phyloP scores from a whole-genome alignment of 2,888 invertebrate species.

The Lithophane ornitopus region DNA sequence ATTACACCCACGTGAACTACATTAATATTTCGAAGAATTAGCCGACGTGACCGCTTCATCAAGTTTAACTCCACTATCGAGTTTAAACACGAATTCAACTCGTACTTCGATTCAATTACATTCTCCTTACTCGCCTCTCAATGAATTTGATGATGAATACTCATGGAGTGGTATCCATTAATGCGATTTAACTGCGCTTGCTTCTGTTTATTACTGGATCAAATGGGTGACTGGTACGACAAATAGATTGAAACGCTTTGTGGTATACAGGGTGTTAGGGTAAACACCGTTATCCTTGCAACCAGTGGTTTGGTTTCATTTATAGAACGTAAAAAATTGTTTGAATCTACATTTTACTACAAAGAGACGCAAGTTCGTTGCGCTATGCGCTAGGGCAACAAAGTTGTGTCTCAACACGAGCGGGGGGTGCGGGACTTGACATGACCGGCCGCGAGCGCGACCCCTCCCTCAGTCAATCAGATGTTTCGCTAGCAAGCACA shows the following conservation, averaged over 20 bases:
- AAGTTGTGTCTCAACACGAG: too few relatives aligned
- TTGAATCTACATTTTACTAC: too few relatives aligned
- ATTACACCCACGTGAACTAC: conserved; percentile 81
- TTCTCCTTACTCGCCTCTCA: conserved; percentile 26
- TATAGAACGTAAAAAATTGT: too few relatives aligned
- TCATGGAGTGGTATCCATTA: conserved; percentile 6
- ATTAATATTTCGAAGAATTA: conserved; percentile 87
- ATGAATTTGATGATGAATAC: conserved; percentile 28
- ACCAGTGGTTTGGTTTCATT: too few relatives aligned
- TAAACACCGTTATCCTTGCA: too few relatives aligned
- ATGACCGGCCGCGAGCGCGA: too few relatives aligned
- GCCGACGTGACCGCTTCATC: conserved; percentile 79
- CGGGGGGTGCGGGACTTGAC: too few relatives aligned
- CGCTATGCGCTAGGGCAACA: too few relatives aligned
- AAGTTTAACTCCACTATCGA: conserved; percentile 68
- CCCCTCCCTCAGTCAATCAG: too few relatives aligned
- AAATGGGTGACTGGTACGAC: not conserved
- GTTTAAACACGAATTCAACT: conserved; percentile 65
- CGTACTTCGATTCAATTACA: conserved; percentile 58
- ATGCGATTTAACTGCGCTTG: not conserved
- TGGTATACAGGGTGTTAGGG: too few relatives aligned
- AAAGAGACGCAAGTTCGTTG: too few relatives aligned
- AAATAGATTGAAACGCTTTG: not conserved
- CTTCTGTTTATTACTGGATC: not conserved
- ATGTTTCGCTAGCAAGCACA: too few relatives aligned